phyloP scores from a whole-genome alignment of 2,113 vertebrate genomes.

The Sylvietta virens region DNA sequence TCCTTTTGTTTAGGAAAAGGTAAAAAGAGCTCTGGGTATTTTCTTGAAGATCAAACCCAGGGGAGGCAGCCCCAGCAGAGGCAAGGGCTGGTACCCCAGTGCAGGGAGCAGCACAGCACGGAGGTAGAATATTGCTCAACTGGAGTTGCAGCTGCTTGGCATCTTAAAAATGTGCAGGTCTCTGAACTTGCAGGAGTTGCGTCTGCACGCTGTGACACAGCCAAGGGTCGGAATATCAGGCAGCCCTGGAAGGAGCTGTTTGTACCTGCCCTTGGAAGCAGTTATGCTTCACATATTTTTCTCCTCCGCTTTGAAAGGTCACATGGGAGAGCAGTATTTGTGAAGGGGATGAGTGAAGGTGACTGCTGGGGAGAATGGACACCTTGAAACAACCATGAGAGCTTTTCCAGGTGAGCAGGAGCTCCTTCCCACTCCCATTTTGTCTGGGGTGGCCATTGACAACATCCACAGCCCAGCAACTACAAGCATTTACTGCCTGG shows the following conservation, averaged over 20 bases:
- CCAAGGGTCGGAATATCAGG: neutral
- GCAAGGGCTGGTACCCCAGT: fast-evolving
- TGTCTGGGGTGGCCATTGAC: neutral
- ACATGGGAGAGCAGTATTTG: neutral
- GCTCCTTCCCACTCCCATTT: neutral
- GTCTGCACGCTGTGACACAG: neutral
- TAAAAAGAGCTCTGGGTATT: neutral
- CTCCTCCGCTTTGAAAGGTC: neutral
- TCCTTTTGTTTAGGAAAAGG: neutral
- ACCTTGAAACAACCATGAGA: neutral
- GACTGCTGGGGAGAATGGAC: neutral
- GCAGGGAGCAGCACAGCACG: fast-evolving
- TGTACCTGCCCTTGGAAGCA: conserved; percentile 12
- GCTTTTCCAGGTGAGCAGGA: neutral
- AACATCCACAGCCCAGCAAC: fast-evolving
- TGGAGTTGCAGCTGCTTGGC: neutral
- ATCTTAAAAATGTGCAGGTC: neutral
- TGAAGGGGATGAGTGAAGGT: neutral
- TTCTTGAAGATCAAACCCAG: neutral
- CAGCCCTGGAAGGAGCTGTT: conserved; percentile 21
- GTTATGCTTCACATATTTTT: neutral
- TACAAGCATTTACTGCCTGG: neutral
- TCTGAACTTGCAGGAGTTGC: neutral
- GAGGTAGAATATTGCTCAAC: neutral
- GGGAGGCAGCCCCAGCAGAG: neutral